Base-by-base conservation (phyloP, 1,140 invertebrate genomes). In the Dendrolimus punctatus region DNA sequence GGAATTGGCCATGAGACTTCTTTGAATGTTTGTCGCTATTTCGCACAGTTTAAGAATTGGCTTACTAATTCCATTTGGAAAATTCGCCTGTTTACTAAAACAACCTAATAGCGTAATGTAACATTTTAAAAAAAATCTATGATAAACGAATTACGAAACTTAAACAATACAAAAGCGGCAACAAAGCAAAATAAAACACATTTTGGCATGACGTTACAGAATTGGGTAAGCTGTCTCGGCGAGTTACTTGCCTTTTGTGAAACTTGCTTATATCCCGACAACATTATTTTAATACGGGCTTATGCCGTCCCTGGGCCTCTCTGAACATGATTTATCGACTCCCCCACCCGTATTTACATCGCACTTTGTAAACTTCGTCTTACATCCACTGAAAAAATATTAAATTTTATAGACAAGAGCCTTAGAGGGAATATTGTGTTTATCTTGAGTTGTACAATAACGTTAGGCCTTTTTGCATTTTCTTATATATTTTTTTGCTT, bases 271-370 rank as follows among this genome's bases (percentile, higher is more conserved):
- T 67, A 68, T 65, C 61, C 66, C 62, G 68, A 73, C 62, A 70
- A 66, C 64, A 75, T 73, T 71, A 71, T 62, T 68, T 71, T 66
- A 66, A 71, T 61, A 53, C 61, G 53, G 58, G 66, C 59, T 68
- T 71, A 51, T 41, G 54, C 59, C 64, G 57, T 69, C 68, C 66
- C 62, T 61, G 57, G 73, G 65, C 66, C 68, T 69, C 66, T 66
- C 48, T 53, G 57, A 70, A 73, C 69, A 79, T 79, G 73, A 79
- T 79, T 79, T 79, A 79, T 79, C 64, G 68, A 70, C 60, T 71
- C 53, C 64, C 64, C 57, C 71, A 71, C 73, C 67, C 59, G 62
- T 71, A 75, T 75, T 78, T 66, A 68, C 75, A 69, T 65, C 69
- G 51, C 53, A 64, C 66, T 68, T 71, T 58, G 57, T 58, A 66